Base-by-base conservation (phyloP, 2,888 invertebrate genomes). In the Epicampocera succincta region DNA sequence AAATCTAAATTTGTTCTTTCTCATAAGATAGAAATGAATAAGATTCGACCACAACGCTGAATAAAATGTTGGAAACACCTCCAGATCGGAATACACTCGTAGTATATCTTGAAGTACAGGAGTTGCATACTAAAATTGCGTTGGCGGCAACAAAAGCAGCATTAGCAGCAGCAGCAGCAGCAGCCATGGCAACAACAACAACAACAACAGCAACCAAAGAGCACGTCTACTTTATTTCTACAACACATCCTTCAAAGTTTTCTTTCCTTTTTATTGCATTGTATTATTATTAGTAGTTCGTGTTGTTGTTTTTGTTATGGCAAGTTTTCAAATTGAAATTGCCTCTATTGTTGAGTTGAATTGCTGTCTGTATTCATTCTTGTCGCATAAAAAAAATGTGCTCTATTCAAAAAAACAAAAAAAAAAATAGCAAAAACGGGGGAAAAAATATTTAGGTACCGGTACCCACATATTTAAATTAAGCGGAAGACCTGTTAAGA, bases 311-410 rank as follows among this genome's bases (percentile, higher is more conserved):
- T 66, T 66, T 61, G 21, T 73, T 56, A 77, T 68, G 25, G 17
- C 66, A 79, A 79, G 66, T 63, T 73, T 77, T 81, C 65, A 81
- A 81, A 81, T 81, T 81, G 81, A 81, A 81, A 81, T 81, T 81
- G 73, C 81, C 81, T 81, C 81, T 81, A 81, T 81, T 81, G 81
- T 81, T 81, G 40, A 61, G 29, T 29, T 73, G 72, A 50, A 61
- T 50, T 46, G 65, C 50, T 54, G 61, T 68, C 50, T 54, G 61
- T 68, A 54, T 48, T 78, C 73, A 58, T 72, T 72, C 25, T 29
- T 68, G 40, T 58, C 58, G 56, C 40, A 61, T 54, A 61, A 48
- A 33, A 33, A 33, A 33, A 60, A n/a, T 48, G 17, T 58, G 44
- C 17, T 72, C 12, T 21, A 38, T 9, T 15, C 33, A 4, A 17